phyloP scores from a whole-genome alignment of 2,888 invertebrate genomes.

The Agrilus cyanescens region DNA sequence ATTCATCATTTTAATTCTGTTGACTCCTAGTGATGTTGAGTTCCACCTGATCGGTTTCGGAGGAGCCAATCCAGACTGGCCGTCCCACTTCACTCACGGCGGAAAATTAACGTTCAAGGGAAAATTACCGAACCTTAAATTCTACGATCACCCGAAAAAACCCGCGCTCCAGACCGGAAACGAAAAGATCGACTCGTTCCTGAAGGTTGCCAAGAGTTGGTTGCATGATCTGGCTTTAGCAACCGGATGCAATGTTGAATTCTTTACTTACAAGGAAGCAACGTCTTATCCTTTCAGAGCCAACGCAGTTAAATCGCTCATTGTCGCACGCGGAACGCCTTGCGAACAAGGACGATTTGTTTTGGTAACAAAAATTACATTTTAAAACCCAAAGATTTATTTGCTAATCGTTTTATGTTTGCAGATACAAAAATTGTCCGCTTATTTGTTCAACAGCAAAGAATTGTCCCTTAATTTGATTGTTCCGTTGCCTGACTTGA shows the following conservation, averaged over 20 bases:
- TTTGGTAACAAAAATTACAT: neutral
- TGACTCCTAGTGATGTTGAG: constrained; percentile 41
- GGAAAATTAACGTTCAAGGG: constrained; percentile 38
- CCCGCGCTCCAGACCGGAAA: constrained; percentile 18
- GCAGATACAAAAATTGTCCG: constrained; percentile 26
- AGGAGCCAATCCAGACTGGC: constrained; percentile 41
- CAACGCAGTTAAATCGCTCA: constrained; percentile 60
- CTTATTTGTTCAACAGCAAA: constrained; percentile 38
- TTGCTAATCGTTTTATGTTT: constrained; percentile 9
- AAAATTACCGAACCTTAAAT: constrained; percentile 35
- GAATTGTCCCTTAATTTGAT: constrained; percentile 51
- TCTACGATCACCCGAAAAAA: constrained; percentile 23
- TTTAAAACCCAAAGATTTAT: neutral
- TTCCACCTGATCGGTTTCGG: constrained; percentile 48
- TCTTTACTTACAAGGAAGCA: constrained; percentile 45
- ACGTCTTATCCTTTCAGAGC: constrained; percentile 62
- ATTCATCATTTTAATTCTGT: constrained; percentile 1
- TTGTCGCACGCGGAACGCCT: constrained; percentile 51
- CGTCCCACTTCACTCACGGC: constrained; percentile 44
- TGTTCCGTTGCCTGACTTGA: constrained; percentile 43
- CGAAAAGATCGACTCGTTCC: constrained; percentile 22
- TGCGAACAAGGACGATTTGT: constrained; percentile 42
- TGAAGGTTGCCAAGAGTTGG: constrained; percentile 23
- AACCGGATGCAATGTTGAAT: constrained; percentile 16
- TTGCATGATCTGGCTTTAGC: constrained; percentile 27